A percentile compares a stretch with the other conserved stretches of the same genome.
phyloP scores from a whole-genome alignment of 2,888 invertebrate genomes.

The Sphaerophoria rueppellii region DNA sequence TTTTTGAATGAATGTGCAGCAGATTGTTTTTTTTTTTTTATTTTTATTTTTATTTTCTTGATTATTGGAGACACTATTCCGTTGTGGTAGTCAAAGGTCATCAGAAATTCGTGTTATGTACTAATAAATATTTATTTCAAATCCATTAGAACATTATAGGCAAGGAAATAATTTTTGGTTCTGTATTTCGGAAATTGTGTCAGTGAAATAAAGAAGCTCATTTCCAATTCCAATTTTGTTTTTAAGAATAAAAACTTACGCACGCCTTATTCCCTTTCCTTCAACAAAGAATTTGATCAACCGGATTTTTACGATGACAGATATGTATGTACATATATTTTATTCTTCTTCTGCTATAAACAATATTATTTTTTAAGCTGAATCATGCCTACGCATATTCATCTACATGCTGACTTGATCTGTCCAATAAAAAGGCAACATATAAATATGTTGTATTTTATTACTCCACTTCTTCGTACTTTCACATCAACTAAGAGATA shows the following conservation, averaged over 20 bases:
- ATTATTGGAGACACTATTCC: not conserved
- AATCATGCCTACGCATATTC: slow-evolving; percentile 18
- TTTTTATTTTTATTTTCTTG: not conserved
- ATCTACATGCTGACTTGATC: not conserved
- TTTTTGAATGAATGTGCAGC: not conserved
- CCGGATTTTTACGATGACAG: not conserved
- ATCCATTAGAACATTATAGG: no score
- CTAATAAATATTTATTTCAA: no score
- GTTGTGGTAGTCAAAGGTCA: not conserved
- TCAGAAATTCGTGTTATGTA: no score
- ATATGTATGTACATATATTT: not conserved
- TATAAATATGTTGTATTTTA: slow-evolving; percentile 3
- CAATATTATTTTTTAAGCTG: slow-evolving; percentile 18
- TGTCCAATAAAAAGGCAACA: not conserved
- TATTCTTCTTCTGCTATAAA: slow-evolving; percentile 20
- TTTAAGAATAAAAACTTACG: not conserved
- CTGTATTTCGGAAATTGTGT: no score
- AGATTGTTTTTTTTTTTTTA: slow-evolving; percentile 4
- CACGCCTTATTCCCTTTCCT: not conserved
- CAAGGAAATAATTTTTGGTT: no score
- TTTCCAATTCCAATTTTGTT: not conserved
- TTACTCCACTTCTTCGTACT: not conserved
- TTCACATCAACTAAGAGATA: slow-evolving; percentile 19
- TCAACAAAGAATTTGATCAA: not conserved
- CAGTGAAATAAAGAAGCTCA: no score